Evolutionary conservation across 2,113 vertebrate species (phyloP).

Genomic region (Triplophysa tibetana): DNA sequence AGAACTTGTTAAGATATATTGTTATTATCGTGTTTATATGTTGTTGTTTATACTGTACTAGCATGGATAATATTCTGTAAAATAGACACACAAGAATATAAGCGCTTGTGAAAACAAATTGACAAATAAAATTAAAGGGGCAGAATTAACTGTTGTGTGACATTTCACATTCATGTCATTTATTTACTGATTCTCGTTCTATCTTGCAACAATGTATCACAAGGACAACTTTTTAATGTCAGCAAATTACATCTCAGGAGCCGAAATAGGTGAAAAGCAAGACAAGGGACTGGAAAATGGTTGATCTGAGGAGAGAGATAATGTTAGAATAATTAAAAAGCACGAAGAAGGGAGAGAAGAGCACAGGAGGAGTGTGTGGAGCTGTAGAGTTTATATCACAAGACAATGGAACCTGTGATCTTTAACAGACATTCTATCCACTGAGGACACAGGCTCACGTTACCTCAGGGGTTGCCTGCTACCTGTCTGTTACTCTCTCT

Average conservation of each 20-base stretch:
- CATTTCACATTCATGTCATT: no score
- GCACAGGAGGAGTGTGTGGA: not conserved
- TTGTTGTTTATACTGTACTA: no score
- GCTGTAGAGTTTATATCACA: constrained; percentile 59
- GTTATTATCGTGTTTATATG: no score
- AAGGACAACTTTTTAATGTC: not conserved
- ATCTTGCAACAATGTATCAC: not conserved
- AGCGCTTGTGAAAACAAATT: not conserved
- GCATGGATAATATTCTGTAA: no score
- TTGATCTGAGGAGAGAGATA: constrained; percentile 57
- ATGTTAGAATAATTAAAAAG: constrained; percentile 57
- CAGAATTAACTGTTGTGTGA: no score
- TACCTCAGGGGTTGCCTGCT: constrained; percentile 64
- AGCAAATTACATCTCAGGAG: constrained; percentile 1
- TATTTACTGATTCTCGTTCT: no score
- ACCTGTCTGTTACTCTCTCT: constrained; percentile 49
- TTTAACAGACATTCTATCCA: constrained; percentile 71
- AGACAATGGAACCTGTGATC: constrained; percentile 73
- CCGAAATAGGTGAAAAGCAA: not conserved
- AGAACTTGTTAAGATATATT: not conserved
- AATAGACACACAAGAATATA: no score
- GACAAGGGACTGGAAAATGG: constrained; percentile 36
- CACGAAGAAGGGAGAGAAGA: constrained; percentile 31
- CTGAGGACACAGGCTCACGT: constrained; percentile 62
- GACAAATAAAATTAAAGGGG: no score